phyloP scores from a whole-genome alignment of 2,113 vertebrate genomes.

The Pithys albifrons region DNA sequence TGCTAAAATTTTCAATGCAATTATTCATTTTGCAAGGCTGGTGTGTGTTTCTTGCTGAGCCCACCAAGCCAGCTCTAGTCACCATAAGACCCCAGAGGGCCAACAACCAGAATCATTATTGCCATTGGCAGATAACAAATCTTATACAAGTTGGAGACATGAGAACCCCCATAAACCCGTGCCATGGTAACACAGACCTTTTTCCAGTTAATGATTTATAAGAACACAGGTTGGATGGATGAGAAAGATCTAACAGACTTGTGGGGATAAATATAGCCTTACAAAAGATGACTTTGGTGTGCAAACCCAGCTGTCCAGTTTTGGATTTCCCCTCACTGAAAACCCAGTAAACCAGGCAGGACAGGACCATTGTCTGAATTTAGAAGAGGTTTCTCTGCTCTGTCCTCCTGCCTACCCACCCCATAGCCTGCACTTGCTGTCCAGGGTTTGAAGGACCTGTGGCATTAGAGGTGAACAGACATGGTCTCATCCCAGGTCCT shows the following conservation, averaged over 20 bases:
- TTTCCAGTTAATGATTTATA: neutral
- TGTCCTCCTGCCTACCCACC: neutral
- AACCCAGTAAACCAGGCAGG: neutral
- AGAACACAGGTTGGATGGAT: neutral
- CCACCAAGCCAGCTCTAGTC: neutral
- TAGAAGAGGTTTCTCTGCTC: neutral
- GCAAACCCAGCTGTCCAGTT: neutral
- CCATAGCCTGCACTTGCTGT: neutral
- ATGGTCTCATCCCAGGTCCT: neutral
- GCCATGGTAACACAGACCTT: neutral
- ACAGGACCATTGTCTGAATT: neutral
- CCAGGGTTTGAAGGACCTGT: neutral
- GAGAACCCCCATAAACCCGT: neutral
- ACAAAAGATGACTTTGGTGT: fast-evolving
- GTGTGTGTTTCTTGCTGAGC: neutral
- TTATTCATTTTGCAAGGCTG: neutral
- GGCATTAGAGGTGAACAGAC: neutral
- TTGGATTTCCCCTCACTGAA: neutral
- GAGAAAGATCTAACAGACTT: neutral
- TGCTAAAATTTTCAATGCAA: neutral
- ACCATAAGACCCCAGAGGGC: neutral
- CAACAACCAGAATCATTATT: neutral
- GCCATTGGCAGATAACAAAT: neutral
- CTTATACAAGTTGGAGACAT: neutral
- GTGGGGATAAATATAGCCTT: neutral